phyloP scores from a whole-genome alignment of 2,113 vertebrate species.

The Pimephales promelas region DNA sequence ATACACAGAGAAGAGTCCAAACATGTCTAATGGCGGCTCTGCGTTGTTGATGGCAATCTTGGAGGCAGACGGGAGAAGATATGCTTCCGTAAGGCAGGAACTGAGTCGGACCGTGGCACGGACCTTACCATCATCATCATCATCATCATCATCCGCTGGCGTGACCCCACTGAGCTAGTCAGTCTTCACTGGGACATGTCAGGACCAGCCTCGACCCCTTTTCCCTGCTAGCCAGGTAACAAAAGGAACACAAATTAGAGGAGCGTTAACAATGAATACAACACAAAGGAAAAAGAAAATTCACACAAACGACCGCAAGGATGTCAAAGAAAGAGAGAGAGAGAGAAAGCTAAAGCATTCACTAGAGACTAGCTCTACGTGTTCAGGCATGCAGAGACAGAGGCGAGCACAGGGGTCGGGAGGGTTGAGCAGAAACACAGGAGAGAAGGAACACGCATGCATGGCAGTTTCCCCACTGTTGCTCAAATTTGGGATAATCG shows the following conservation, averaged over 20 bases:
- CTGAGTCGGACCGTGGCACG: slow-evolving; percentile 72
- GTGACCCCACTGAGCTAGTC: slow-evolving; percentile 87
- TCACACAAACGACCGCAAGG: background rate
- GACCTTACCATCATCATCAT: slow-evolving; percentile 85
- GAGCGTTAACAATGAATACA: slow-evolving; percentile 43
- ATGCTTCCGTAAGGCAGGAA: slow-evolving; percentile 81
- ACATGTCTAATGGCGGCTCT: slow-evolving; percentile 5
- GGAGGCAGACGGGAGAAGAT: slow-evolving; percentile 62
- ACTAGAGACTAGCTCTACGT: background rate
- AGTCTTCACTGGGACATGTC: slow-evolving; percentile 95
- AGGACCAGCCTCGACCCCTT: slow-evolving; percentile 91
- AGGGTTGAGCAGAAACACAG: background rate
- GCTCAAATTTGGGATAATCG: slow-evolving; percentile 56
- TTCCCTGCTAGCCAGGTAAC: slow-evolving; percentile 99
- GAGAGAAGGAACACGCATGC: slow-evolving; percentile 53
- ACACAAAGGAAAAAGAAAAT: slow-evolving; percentile 4
- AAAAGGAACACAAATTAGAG: slow-evolving; percentile 97
- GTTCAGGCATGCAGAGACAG: background rate
- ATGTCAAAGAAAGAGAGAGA: background rate
- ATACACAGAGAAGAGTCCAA: slow-evolving; percentile 45
- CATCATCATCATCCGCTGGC: slow-evolving; percentile 81
- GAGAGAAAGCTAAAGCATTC: background rate
- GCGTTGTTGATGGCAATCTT: slow-evolving; percentile 44
- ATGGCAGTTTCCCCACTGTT: slow-evolving; percentile 39
- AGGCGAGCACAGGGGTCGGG: no score